These are phyloP conservation scores for Mellivora capensis DNA, from an alignment of 2,113 vertebrate genomes.

Conservation along the genomic window DNA sequence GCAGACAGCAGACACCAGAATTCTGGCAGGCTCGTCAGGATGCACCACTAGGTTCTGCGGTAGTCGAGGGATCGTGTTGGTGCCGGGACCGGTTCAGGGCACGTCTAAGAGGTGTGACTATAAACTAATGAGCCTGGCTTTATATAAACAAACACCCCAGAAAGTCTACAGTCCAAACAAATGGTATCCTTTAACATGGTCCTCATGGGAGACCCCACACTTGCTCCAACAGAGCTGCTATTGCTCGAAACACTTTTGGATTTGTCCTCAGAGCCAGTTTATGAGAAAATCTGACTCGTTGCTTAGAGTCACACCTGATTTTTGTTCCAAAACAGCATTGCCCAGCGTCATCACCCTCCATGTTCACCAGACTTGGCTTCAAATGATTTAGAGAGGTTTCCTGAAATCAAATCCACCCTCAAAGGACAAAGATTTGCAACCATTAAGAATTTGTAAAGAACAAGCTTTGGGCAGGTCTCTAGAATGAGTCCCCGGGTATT, in stretches of 20 bases:
- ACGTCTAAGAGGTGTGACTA: constrained; percentile 65
- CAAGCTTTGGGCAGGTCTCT: not conserved
- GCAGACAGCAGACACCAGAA: not conserved
- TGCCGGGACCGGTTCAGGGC: constrained; percentile 30
- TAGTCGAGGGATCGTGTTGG: not conserved
- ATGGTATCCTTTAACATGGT: constrained; percentile 47
- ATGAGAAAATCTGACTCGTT: constrained; percentile 62
- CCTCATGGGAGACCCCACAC: constrained; percentile 61
- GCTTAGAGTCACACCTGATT: constrained; percentile 59
- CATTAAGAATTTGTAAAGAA: constrained; percentile 15
- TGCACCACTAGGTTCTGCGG: not conserved
- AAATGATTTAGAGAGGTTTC: constrained; percentile 40
- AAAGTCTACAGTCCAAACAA: constrained; percentile 49
- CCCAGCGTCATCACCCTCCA: constrained; percentile 26
- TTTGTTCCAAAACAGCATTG: constrained; percentile 59
- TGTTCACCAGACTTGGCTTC: not conserved
- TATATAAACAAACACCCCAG: constrained; percentile 67
- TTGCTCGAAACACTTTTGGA: constrained; percentile 52
- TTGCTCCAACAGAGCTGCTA: constrained; percentile 32
- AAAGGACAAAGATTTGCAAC: constrained; percentile 44
- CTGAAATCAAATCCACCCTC: constrained; percentile 48
- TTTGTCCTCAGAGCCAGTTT: constrained; percentile 59
- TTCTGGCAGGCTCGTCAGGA: not conserved
- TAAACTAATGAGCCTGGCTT: constrained; percentile 70
- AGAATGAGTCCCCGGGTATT: not conserved